Percentiles rank a stretch among this genome's conserved stretches.
Conservation (phyloP, 2,888 invertebrate genomes). For the Euzophera pinguis region DNA sequence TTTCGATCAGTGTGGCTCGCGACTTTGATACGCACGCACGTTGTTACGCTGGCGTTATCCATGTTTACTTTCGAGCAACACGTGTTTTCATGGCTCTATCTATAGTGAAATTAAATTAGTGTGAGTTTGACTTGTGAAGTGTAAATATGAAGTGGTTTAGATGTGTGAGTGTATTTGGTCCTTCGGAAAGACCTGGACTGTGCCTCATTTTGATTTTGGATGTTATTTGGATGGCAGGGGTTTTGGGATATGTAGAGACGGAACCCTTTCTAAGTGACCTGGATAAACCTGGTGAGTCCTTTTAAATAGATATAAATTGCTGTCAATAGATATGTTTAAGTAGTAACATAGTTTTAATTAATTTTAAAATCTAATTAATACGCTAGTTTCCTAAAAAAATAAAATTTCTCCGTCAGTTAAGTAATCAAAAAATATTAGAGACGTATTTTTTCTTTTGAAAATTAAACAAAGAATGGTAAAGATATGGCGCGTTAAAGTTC, state of each 20-base stretch:
- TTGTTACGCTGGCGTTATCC: slow-evolving; percentile 26
- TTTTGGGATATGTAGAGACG: slow-evolving; percentile 70
- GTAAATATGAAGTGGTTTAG: slow-evolving; percentile 23
- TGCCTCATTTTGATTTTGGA: slow-evolving; percentile 40
- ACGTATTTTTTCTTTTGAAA: too few species aligned
- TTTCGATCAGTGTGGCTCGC: slow-evolving; percentile 61
- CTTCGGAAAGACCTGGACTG: slow-evolving; percentile 21
- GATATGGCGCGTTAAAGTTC: too few species aligned
- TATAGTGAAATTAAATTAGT: slow-evolving; percentile 8
- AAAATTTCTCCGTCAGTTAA: too few species aligned
- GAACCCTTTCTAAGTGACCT: slow-evolving; percentile 78
- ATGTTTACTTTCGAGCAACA: slow-evolving; percentile 47
- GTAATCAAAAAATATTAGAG: too few species aligned
- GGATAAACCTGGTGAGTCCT: slow-evolving; percentile 76
- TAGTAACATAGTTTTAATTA: too few species aligned
- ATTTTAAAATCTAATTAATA: too few species aligned
- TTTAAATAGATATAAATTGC: background rate
- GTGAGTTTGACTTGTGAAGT: background rate
- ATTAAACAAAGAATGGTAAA: too few species aligned
- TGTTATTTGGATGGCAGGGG: slow-evolving; percentile 53
- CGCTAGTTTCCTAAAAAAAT: too few species aligned
- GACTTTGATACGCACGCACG: slow-evolving; percentile 56
- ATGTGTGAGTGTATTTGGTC: slow-evolving; percentile 21
- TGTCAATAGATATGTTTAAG: too few species aligned
- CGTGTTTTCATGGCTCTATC: slow-evolving; percentile 31